Evolutionary conservation across 2,113 vertebrate species (phyloP).

Genomic region (Osmerus mordax): DNA sequence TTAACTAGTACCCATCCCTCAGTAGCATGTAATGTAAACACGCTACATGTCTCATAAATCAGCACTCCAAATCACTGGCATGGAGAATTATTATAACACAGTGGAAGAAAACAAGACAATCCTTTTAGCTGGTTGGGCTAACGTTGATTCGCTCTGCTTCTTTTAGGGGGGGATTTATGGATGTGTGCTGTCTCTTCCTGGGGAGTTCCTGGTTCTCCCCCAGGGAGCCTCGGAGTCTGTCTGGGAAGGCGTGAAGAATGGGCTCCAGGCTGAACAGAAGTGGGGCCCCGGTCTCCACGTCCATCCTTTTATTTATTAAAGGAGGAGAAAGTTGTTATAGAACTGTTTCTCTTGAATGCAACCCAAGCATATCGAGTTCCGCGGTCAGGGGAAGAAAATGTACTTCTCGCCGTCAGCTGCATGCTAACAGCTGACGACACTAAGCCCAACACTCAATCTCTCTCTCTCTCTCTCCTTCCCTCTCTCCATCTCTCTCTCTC

Average conservation of each 20-base stretch:
- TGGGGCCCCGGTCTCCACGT: slow-evolving; percentile 25
- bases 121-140: slow-evolving; percentile 46
- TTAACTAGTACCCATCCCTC: slow-evolving; percentile 47
- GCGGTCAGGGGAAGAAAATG: slow-evolving; percentile 33
- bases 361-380: slow-evolving; percentile 54
- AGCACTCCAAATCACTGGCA: slow-evolving; percentile 28
- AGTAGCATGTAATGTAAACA: slow-evolving; percentile 49
- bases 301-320: slow-evolving; percentile 58
- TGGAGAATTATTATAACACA: slow-evolving; percentile 50
- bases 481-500: no score
- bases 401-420: slow-evolving; percentile 25
- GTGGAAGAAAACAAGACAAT: slow-evolving; percentile 57
- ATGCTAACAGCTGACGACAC: slow-evolving; percentile 46
- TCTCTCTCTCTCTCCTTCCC: neutral
- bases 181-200: slow-evolving; percentile 39
- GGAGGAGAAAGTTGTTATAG: slow-evolving; percentile 57
- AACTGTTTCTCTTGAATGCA: slow-evolving; percentile 57
- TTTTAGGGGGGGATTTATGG: slow-evolving; percentile 61
- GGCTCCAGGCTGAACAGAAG: slow-evolving; percentile 49
- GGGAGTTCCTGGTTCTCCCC: slow-evolving; percentile 53
- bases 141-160: slow-evolving; percentile 63
- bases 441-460: slow-evolving; percentile 25
- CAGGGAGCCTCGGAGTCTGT: slow-evolving; percentile 46
- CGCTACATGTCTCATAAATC: slow-evolving; percentile 62
- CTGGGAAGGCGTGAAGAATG: slow-evolving; percentile 55